These are phyloP conservation scores for Nesidiocoris tenuis DNA, from an alignment of 2,888 invertebrate genomes.

Conservation along the genomic window DNA sequence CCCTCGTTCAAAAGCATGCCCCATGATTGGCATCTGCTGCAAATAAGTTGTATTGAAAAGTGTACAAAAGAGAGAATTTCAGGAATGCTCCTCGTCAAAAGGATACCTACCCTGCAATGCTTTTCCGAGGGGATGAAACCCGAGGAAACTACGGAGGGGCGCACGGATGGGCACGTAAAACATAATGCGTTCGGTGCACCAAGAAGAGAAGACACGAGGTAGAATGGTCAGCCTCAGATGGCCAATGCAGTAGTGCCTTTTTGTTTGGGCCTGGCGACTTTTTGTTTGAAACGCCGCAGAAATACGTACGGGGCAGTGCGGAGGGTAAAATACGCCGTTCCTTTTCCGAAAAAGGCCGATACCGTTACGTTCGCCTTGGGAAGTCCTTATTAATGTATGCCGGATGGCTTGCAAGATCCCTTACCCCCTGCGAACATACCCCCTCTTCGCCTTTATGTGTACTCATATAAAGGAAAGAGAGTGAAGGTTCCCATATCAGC, in stretches of 20 bases:
- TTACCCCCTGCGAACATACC: too few species aligned
- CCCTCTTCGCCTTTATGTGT: too few species aligned
- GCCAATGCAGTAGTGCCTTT: not conserved
- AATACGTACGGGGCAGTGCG: not conserved
- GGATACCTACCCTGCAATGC: constrained; percentile 24
- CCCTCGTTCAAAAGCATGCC: too few species aligned
- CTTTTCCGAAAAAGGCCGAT: constrained; percentile 17
- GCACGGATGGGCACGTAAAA: constrained; percentile 32
- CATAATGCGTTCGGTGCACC: constrained; percentile 16
- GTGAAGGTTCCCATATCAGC: not conserved
- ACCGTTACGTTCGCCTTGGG: not conserved
- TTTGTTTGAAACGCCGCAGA: not conserved
- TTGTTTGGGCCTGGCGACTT: not conserved
- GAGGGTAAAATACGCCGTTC: constrained; percentile 10
- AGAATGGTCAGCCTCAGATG: not conserved
- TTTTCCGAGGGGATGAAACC: not conserved
- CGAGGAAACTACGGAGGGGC: not conserved
- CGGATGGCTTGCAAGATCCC: constrained; percentile 1
- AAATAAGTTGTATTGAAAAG: constrained; percentile 30
- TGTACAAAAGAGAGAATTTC: constrained; percentile 33
- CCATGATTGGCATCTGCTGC: constrained; percentile 37
- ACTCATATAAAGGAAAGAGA: not conserved
- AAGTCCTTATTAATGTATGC: constrained; percentile 39
- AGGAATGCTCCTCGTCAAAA: constrained; percentile 20
- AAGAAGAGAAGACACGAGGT: not conserved